Percentiles rank a stretch among this genome's conserved stretches.
These are phyloP conservation scores for Stegana nigrithorax DNA, from an alignment of 2,888 invertebrate species.

Conservation along the genomic window DNA sequence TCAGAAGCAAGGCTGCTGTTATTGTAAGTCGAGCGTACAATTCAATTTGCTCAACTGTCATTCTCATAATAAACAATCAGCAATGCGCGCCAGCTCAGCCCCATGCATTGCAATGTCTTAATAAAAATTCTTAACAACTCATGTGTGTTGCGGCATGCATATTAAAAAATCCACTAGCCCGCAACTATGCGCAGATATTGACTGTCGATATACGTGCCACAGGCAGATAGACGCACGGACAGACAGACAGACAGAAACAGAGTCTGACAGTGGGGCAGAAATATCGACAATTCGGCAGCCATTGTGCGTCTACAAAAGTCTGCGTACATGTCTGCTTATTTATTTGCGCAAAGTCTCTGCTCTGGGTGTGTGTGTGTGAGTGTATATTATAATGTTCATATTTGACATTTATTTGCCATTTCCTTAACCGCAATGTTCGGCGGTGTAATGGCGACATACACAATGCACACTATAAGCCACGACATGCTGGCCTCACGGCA, in stretches of 20 bases:
- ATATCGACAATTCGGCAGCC: conserved; percentile 28
- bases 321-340: conserved; percentile 32
- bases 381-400: conserved; percentile 7
- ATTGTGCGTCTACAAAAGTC: not conserved
- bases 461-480: not conserved
- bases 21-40: too few relatives aligned
- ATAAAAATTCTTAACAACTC: conserved; percentile 13
- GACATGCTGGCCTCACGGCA: too few relatives aligned
- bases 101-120: too few relatives aligned
- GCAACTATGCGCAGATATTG: too few relatives aligned
- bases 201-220: conserved; percentile 44
- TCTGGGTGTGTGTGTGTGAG: conserved; percentile 37
- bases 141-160: conserved; percentile 49
- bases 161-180: conserved; percentile 24
- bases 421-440: conserved; percentile 32
- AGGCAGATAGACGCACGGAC: conserved; percentile 10
- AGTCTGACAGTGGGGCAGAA: conserved; percentile 19
- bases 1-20: too few relatives aligned
- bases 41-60: conserved; percentile 15
- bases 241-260: not conserved
- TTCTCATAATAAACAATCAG: conserved; percentile 15
- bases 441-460: conserved; percentile 5
- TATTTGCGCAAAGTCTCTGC: conserved; percentile 22
- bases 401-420: conserved; percentile 62
- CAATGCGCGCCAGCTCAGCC: not conserved